Evolutionary conservation across 2,888 invertebrate genomes (phyloP), one percentile per base, ranked within the genome.

Genomic region (Drosophila anomalata): DNA sequence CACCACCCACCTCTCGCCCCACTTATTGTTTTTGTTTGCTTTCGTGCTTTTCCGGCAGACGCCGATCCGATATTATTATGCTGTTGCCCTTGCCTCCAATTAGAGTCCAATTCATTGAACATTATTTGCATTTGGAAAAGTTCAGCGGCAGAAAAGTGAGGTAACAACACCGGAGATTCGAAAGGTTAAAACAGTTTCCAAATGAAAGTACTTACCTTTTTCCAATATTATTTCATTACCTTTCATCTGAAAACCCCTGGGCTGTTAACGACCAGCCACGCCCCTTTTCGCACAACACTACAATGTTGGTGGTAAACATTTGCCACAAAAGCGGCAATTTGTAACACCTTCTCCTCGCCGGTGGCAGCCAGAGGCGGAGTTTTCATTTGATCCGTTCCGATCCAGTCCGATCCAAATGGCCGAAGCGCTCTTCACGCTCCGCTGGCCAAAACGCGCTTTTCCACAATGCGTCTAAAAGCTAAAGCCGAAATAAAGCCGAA

Each of bases 61-160:
- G 66, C 33, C 41, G 71, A 66, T 63, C 57, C 55, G 54, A 63
- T 57, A 55, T 59, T 71, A 67, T 77, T 66, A 61, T 85, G 85
- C 71, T 78, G 72, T 69, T 85, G 86, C 86, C 86, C 86, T 86
- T 86, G 86, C 78, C 50, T 72, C 55, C 89, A 86, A 89, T 86
- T 86, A 79, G 75, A 76, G 87, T 76, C 69, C 51, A 73, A 79
- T 82, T 77, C 80, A 86, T 86, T 63, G 80, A 77, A 66, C 87
- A 81, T 86, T 81, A 76, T 82, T 76, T 86, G 76, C 56, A 48
- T 82, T 74, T 79, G 84, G 59, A 54, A 76, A 68, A 58, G 65
- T 74, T 69, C 57, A 71, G 58, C 52, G 29, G 67, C 46, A 65
- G 67, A 17, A n/a, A n/a, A 62, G 58, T 62, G 62, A 65, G 61